These are phyloP conservation scores for Odontomyia ornata DNA, from an alignment of 2,888 invertebrate species.

Conservation along the genomic window DNA sequence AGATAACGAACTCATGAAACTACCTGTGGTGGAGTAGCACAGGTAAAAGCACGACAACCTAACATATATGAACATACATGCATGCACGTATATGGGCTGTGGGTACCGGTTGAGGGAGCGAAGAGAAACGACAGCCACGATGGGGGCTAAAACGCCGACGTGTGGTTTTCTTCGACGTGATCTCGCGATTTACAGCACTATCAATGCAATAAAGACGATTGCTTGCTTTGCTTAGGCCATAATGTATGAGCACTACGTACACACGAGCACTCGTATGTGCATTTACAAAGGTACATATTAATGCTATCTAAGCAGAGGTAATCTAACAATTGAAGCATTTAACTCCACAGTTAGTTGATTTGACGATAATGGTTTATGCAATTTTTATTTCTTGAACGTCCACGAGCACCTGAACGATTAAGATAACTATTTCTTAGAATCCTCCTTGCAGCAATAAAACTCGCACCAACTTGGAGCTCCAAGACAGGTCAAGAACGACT, in stretches of 20 bases:
- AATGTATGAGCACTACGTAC: background rate
- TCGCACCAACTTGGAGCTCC: too few species aligned
- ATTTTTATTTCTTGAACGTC: too few species aligned
- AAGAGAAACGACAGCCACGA: background rate
- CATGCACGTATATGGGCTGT: conserved; percentile 6
- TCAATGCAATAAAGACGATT: too few species aligned
- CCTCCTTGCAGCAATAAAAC: too few species aligned
- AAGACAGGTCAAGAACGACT: too few species aligned
- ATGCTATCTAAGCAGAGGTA: background rate
- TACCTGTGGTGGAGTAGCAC: conserved; percentile 27
- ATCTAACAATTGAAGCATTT: background rate
- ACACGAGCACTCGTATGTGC: background rate
- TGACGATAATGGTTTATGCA: too few species aligned
- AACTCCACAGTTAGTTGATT: too few species aligned
- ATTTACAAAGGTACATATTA: background rate
- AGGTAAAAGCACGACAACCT: conserved; percentile 11
- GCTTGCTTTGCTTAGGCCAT: background rate
- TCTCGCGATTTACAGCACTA: conserved; percentile 5
- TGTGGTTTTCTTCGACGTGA: conserved; percentile 33
- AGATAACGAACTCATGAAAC: conserved; percentile 38
- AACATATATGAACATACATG: conserved; percentile 7
- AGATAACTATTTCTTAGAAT: too few species aligned
- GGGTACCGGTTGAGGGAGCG: conserved; percentile 9
- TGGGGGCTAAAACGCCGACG: conserved; percentile 33
- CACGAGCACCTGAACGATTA: too few species aligned